phyloP scores from a whole-genome alignment of 2,797 vertebrate species.

The Eutrigla gurnardus region DNA sequence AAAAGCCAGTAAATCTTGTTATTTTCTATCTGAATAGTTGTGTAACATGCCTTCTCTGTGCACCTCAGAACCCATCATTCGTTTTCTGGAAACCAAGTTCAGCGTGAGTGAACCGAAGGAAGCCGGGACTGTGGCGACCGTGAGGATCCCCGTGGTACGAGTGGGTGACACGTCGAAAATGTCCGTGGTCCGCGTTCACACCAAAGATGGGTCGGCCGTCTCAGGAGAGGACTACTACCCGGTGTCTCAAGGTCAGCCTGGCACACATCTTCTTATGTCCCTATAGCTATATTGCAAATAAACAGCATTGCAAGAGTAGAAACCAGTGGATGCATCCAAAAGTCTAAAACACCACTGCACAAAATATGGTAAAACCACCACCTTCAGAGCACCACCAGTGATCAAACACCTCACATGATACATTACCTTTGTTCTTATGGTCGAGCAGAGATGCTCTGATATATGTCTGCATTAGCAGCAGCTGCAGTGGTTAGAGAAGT shows the following conservation, averaged over 20 bases:
- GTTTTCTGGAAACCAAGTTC: slow-evolving; percentile 92
- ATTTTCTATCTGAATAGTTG: slow-evolving; percentile 2
- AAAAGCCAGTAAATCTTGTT: not conserved
- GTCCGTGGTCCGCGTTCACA: slow-evolving; percentile 94
- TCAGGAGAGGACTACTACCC: slow-evolving; percentile 96
- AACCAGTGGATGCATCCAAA: not conserved
- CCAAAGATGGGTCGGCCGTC: slow-evolving; percentile 93
- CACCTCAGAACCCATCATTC: slow-evolving; percentile 90
- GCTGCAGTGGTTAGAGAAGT: not conserved
- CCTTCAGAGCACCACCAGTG: not conserved
- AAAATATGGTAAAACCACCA: not conserved
- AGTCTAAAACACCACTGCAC: not conserved
- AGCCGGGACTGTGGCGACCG: slow-evolving; percentile 80
- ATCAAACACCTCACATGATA: slow-evolving; percentile 9
- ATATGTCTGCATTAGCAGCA: slow-evolving; percentile 5
- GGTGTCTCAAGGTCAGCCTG: slow-evolving; percentile 89
- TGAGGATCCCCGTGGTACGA: slow-evolving; percentile 90
- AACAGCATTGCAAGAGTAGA: not conserved
- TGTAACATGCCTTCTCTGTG: not conserved
- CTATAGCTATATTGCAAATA: not conserved
- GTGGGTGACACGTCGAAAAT: slow-evolving; percentile 92
- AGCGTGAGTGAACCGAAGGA: slow-evolving; percentile 91
- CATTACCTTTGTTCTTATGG: slow-evolving; percentile 1
- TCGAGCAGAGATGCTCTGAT: slow-evolving; percentile 20
- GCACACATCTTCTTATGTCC: not conserved